Evolutionary conservation across 35 echinoderm and acorn worm species (phyloP), one percentile per base, ranked within the genome.

Genomic region (Acanthaster planci): DNA sequence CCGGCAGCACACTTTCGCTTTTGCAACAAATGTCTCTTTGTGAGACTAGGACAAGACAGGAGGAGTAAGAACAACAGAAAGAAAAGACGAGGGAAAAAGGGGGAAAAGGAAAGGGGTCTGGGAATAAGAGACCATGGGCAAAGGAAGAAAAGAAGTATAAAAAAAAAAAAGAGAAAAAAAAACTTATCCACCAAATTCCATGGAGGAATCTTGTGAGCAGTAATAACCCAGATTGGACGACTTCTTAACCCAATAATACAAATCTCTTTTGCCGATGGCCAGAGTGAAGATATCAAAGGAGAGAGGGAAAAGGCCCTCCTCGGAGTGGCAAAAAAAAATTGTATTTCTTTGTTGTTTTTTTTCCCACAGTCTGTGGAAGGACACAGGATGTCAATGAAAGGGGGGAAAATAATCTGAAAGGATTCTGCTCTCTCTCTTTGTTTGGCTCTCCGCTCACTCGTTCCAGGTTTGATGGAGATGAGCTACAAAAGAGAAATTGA

Each of bases 231-330:
- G 64, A 72, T 72, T 72, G 64, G 64, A 72, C 64, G 64, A 72
- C 64, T 27, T 72, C 26, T 72, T 72, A 72, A 72, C 64, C 64
- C 34, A 72, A 72, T 72, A 72, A 72, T 26, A 72, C 64, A 72
- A 72, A 72, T 72, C 64, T 72, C 23, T 35, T 72, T 72, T 72
- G 64, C 64, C 64, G 1, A 30, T 72, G 64, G 64, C 64, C 34
- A 29, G 64, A 26, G 30, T 26, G 29, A 31, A 12, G 42, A 72
- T 34, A 72, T 72, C 64, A 72, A 72, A 72, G 64, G 34, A 72
- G 0, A 18, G 19, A 5, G 19, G 21, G 7, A 0, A 26, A 31
- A 9, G 14, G 26, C 2, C 64, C 29, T 72, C 64, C 34, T 8
- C 22, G 15, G 64, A 35, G 60, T 6, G 29, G 23, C 29, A 4